These are phyloP conservation scores for Falco rusticolus DNA, from an alignment of 2,797 vertebrate genomes.

Conservation along the genomic window DNA sequence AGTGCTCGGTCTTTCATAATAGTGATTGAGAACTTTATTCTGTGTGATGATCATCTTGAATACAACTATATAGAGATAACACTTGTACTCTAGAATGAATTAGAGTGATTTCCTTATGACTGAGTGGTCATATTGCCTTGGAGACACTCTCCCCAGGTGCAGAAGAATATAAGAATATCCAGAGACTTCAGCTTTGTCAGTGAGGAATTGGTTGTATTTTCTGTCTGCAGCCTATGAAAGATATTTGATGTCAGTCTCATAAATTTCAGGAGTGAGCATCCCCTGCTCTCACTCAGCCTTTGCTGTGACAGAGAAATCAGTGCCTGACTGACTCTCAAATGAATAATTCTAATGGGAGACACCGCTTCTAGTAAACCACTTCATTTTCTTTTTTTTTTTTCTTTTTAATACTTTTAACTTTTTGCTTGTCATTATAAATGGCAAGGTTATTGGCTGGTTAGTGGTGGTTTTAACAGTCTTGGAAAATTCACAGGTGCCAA, in stretches of 20 bases:
- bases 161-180: conserved; percentile 16
- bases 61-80: not conserved
- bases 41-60: not conserved
- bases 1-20: not conserved
- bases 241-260: conserved; percentile 19
- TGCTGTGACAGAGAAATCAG: not conserved
- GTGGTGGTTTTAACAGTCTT: conserved; percentile 1
- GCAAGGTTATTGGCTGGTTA: conserved; percentile 24
- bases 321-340: conserved; percentile 33
- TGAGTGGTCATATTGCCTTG: conserved; percentile 29
- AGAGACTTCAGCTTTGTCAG: conserved; percentile 31
- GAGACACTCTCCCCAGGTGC: not conserved
- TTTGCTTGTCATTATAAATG: conserved; percentile 21
- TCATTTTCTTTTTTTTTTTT: not conserved
- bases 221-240: conserved; percentile 15
- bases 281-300: conserved; percentile 18
- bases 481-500: not conserved
- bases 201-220: conserved; percentile 40
- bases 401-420: not conserved
- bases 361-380: not conserved
- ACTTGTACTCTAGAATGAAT: not conserved
- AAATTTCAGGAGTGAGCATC: conserved; percentile 48
- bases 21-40: not conserved
- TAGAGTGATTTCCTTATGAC: not conserved
- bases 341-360: conserved; percentile 37